These are phyloP conservation scores for Sericinus montela DNA, from an alignment of 2,888 invertebrate species.

Conservation along the genomic window DNA sequence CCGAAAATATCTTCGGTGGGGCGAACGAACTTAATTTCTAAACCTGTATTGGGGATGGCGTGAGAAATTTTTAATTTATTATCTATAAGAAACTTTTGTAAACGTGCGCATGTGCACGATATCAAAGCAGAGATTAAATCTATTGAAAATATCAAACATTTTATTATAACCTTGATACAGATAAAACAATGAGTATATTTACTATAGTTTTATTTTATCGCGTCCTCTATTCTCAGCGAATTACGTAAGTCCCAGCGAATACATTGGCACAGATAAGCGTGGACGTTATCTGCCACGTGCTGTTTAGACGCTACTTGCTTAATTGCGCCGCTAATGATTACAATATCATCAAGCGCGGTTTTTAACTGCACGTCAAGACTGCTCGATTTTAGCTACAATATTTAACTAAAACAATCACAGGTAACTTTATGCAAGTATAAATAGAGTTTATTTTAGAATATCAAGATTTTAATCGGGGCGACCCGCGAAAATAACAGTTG, in stretches of 20 bases:
- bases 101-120: too few relatives aligned
- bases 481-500: constrained; percentile 14
- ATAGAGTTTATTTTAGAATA: too few relatives aligned
- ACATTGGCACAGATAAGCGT: constrained; percentile 3
- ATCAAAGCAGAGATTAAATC: too few relatives aligned
- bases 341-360: neutral
- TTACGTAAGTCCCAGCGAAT: constrained; percentile 12
- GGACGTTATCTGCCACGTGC: constrained; percentile 4
- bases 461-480: too few relatives aligned
- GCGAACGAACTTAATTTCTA: too few relatives aligned
- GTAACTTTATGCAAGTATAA: too few relatives aligned
- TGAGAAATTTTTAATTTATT: too few relatives aligned
- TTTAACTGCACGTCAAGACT: constrained; percentile 5
- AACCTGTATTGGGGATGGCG: too few relatives aligned
- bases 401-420: too few relatives aligned
- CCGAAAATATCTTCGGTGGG: too few relatives aligned
- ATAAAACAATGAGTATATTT: neutral
- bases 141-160: too few relatives aligned
- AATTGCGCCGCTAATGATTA: constrained; percentile 13
- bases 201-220: constrained; percentile 3
- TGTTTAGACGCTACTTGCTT: constrained; percentile 18
- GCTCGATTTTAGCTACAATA: constrained; percentile 1
- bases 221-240: constrained; percentile 2
- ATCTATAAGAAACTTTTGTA: too few relatives aligned
- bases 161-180: neutral